Evolutionary conservation across 2,113 vertebrate species (phyloP), one percentile per base, ranked within the genome.

Genomic region (Chiloscyllium plagiosum): DNA sequence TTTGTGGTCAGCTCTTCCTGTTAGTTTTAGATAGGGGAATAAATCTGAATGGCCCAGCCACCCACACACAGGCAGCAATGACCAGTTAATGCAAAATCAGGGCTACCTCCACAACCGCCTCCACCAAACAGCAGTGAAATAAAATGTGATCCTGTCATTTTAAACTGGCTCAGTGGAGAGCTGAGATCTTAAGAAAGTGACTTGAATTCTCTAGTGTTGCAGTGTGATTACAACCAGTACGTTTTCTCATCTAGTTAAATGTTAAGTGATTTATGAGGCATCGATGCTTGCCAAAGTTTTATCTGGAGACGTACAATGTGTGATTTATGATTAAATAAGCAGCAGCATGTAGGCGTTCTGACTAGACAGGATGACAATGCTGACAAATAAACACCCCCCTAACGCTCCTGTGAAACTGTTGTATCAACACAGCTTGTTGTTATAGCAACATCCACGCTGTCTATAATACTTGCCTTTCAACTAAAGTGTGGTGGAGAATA

Each of bases 321-420:
- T 95, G 68, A 95, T 95, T 95, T 95, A 95, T 95, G 94, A 95
- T 95, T 47, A 95, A 95, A 72, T 95, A 95, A 95, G 69, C 94
- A 95, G 94, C 72, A 72, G 42, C 68, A 50, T n/a, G 94, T 70
- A 95, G 94, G 94, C 94, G 94, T 95, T 76, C 94, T 72, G 94
- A 95, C 94, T 95, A 95, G 94, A 95, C 94, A 95, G 94, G 69
- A 72, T 69, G 42, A 70, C 52, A 95, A 50, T 50, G 69, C 69
- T 72, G 68, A 95, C 69, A 95, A 95, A 72, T 50, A 95, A 95
- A 95, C 69, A 72, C 68, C 80, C n/a, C 50, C 93, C 65, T 68
- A 68, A 95, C 47, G 37, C 42, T 69, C 50, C 61, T 70, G 26
- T 70, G 65, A 68, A 47, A 68, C 68, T 70, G 37, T 94, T 94